phyloP scores from a whole-genome alignment of 2,113 vertebrate genomes.

The Amia ocellicauda region DNA sequence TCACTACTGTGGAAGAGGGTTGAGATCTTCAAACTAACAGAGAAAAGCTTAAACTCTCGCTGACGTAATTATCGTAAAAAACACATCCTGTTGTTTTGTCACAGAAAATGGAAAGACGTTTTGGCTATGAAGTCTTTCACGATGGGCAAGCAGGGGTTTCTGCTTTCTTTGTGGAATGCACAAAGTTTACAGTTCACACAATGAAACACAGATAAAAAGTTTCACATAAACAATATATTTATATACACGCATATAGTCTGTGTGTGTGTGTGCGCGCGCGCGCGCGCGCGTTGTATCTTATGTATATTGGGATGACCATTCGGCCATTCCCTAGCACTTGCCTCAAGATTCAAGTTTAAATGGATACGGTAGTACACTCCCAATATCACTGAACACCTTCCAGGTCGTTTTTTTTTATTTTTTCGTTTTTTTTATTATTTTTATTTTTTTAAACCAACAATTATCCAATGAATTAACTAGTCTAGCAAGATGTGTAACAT shows the following conservation, averaged over 20 bases:
- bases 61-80: too few species aligned
- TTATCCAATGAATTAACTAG: conserved; percentile 81
- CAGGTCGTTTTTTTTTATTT: conserved; percentile 79
- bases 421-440: conserved; percentile 34
- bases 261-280: conserved; percentile 28
- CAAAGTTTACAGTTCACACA: neutral
- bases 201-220: conserved; percentile 22
- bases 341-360: conserved; percentile 76
- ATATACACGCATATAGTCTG: conserved; percentile 38
- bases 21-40: too few species aligned
- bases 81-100: too few species aligned
- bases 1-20: too few species aligned
- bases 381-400: conserved; percentile 79
- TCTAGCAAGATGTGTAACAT: conserved; percentile 89
- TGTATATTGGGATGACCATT: conserved; percentile 42
- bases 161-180: conserved; percentile 23
- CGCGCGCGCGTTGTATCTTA: neutral
- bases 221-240: conserved; percentile 40
- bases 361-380: conserved; percentile 71
- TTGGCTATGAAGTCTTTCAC: conserved; percentile 31
- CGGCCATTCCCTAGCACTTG: conserved; percentile 74
- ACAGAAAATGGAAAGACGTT: conserved; percentile 22
- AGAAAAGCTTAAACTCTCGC: too few species aligned
- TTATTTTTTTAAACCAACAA: conserved; percentile 65
- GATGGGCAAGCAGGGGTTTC: conserved; percentile 5